Conservation (phyloP, 2,888 invertebrate species). For the Chromoteleia sp. region DNA sequence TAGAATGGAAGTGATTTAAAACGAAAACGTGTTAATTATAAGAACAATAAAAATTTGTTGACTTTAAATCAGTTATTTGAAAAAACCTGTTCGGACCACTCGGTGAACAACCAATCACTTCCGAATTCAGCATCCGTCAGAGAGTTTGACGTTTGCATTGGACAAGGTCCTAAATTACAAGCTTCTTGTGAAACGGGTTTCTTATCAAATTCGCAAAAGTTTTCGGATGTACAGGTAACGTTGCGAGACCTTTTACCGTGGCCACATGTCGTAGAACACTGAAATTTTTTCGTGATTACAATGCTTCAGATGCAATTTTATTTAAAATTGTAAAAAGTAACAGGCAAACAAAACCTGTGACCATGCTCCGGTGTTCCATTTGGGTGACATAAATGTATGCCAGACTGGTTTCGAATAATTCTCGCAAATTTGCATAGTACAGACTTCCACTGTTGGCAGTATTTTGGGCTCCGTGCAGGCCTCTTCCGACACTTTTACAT, state of each 20-base stretch:
- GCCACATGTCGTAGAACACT: conserved; percentile 90
- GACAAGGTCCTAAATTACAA: conserved; percentile 87
- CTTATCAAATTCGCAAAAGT: conserved; percentile 73
- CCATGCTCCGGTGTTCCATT: conserved; percentile 87
- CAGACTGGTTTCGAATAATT: conserved; percentile 57
- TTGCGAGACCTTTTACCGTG: conserved; percentile 87
- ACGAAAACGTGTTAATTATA: too few species aligned
- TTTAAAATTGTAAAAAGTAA: too few species aligned
- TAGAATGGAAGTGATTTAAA: too few species aligned
- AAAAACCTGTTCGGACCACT: conserved; percentile 86
- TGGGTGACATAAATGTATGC: conserved; percentile 69
- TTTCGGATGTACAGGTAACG: conserved; percentile 85
- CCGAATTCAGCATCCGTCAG: not conserved
- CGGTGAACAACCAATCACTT: conserved; percentile 87
- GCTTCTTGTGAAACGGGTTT: conserved; percentile 86
- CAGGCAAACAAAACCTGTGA: conserved; percentile 84
- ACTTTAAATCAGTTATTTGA: conserved; percentile 7
- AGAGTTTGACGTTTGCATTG: conserved; percentile 41
- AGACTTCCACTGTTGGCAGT: conserved; percentile 83
- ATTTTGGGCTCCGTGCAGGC: conserved; percentile 87
- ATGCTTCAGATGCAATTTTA: not conserved
- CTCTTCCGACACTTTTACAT: conserved; percentile 87
- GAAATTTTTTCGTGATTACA: conserved; percentile 66
- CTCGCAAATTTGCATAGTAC: conserved; percentile 83
- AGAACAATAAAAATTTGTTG: too few species aligned